Base-by-base conservation (phyloP, 2,113 vertebrate genomes). In the Polypterus bichir region DNA sequence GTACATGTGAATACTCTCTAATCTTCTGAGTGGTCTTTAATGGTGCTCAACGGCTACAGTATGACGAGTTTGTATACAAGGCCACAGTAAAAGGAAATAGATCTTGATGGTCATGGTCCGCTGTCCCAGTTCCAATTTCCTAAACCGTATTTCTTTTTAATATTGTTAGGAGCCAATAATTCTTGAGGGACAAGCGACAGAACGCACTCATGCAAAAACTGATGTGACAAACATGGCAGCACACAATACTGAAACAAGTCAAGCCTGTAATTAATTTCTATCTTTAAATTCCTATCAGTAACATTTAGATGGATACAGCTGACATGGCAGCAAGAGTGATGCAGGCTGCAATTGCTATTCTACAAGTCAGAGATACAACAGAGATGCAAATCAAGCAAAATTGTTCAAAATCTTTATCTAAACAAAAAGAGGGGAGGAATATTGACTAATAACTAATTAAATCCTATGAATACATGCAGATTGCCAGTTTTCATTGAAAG, bases 211-310 rank as follows among this genome's bases (percentile, higher is more conserved):
- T 71, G 81, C 78, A 68, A 72, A 84, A 86, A 81, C 60, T 72
- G 76, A 83, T 73, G 73, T 72, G 81, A 78, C 75, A 81, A 79
- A 84, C 75, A 78, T 63, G 49, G 77, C 70, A 81, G 71, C 70
- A 59, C 11, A 65, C 61, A 68, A 68, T 76, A 67, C 73, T 74
- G 68, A 80, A 89, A 78, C 76, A 85, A 72, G 80, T 85, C 81
- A 84, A 77, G 81, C 83, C 70, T 87, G 77, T 87, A 86, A 89
- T 89, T 89, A 82, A 87, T 79, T 85, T 83, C 70, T 85, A 70
- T 81, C 81, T 79, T 89, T 84, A 86, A 86, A 85, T 79, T 68
- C 52, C 73, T 75, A 78, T 81, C 81, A 79, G 74, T 83, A 82
- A 82, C 78, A 76, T 74, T 81, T 76, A 77, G 73, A 68, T 78